phyloP scores from a whole-genome alignment of 2,888 invertebrate species.

The Macrophya alboannulata region DNA sequence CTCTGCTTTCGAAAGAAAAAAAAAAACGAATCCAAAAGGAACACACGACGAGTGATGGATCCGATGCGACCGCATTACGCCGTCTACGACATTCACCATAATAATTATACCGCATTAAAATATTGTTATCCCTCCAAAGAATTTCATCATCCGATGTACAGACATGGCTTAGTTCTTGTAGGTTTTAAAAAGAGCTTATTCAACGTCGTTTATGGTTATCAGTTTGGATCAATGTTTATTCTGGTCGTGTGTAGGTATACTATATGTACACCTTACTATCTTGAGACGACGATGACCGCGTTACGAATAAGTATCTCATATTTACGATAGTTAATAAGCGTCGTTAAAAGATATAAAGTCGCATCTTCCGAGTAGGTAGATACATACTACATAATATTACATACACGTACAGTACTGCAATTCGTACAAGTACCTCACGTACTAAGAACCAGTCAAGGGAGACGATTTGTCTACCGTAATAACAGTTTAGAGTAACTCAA shows the following conservation, averaged over 20 bases:
- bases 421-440: constrained; percentile 41
- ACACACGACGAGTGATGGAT: neutral
- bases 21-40: too few relatives aligned
- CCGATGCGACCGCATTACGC: neutral
- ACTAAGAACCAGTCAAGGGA: constrained; percentile 39
- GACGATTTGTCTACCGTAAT: constrained; percentile 44
- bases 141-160: neutral
- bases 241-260: neutral
- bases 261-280: neutral
- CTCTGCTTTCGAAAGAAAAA: neutral
- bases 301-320: constrained; percentile 17
- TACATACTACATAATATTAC: too few relatives aligned
- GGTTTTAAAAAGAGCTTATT: neutral
- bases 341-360: neutral
- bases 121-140: neutral
- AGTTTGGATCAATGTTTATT: constrained; percentile 30
- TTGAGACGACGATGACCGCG: constrained; percentile 17
- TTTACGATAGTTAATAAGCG: constrained; percentile 3
- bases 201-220: constrained; percentile 12
- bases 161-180: neutral
- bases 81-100: too few relatives aligned
- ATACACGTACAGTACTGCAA: neutral
- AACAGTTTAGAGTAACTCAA: constrained; percentile 49
- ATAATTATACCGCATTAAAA: neutral
- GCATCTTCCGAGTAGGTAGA: neutral